Conservation (phyloP, 2,113 vertebrate genomes). For the Condylura cristata region DNA sequence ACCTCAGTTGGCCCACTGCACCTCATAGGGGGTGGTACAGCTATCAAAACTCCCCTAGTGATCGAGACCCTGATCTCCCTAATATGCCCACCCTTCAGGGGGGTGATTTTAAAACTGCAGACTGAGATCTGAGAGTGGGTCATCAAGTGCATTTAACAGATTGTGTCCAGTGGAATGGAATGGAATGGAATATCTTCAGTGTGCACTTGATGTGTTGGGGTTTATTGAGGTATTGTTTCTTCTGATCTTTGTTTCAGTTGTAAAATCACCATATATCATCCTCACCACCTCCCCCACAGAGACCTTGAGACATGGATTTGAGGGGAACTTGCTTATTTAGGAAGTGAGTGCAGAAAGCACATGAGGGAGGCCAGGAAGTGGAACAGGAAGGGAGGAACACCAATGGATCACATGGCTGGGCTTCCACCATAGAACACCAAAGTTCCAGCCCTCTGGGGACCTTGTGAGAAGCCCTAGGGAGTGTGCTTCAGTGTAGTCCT, state of each 20-base stretch:
- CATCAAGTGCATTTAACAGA: neutral
- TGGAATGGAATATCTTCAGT: too few relatives aligned
- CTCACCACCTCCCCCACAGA: neutral
- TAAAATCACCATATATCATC: neutral
- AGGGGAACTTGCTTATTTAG: neutral
- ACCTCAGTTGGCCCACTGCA: neutral
- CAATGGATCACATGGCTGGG: neutral
- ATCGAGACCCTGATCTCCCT: neutral
- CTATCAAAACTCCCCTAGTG: neutral
- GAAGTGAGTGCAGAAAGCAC: neutral
- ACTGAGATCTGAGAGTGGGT: neutral
- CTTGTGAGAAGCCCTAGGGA: neutral
- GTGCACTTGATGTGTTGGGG: neutral
- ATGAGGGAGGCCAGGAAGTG: neutral
- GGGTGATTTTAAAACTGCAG: neutral
- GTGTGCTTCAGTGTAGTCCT: neutral
- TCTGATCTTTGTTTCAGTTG: neutral
- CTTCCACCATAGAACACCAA: too few relatives aligned
- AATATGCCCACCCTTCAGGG: accelerated
- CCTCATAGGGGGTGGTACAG: neutral
- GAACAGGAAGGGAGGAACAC: neutral
- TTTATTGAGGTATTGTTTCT: neutral
- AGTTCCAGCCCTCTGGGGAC: neutral
- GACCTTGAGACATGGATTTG: neutral
- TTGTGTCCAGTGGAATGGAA: neutral